Evolutionary conservation across 2,113 vertebrate species (phyloP).

Genomic region (Dipodomys stephensi): DNA sequence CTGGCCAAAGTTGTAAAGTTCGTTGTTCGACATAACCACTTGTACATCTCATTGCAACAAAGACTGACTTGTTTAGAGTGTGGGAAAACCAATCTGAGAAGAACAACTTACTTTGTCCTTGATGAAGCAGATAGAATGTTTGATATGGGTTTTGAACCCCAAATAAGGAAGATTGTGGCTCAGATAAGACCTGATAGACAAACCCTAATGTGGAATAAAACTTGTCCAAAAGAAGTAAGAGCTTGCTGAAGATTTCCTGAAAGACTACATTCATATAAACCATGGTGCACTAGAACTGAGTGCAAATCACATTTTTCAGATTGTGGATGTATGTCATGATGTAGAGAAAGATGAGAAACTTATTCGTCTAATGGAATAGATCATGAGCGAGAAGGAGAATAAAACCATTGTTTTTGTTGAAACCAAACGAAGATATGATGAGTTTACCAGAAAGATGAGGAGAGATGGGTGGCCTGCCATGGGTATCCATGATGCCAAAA

Average conservation of each 20-base stretch:
- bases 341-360: slow-evolving; percentile 98
- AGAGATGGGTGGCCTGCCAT: slow-evolving; percentile 99
- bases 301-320: slow-evolving; percentile 96
- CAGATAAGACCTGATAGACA: slow-evolving; percentile 98
- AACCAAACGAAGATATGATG: slow-evolving; percentile 97
- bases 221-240: slow-evolving; percentile 98
- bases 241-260: slow-evolving; percentile 96
- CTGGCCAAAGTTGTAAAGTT: too few relatives aligned
- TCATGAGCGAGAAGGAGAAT: slow-evolving; percentile 99
- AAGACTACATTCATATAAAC: slow-evolving; percentile 97
- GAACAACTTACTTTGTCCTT: slow-evolving; percentile 96
- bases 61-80: slow-evolving; percentile 97
- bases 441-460: slow-evolving; percentile 96
- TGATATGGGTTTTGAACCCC: slow-evolving; percentile 98
- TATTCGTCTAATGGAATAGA: slow-evolving; percentile 96
- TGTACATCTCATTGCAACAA: slow-evolving; percentile 76
- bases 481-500: slow-evolving; percentile 99
- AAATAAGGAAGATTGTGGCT: slow-evolving; percentile 97
- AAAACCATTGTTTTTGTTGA: slow-evolving; percentile 98
- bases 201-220: slow-evolving; percentile 97
- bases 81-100: slow-evolving; percentile 96
- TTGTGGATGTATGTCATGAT: slow-evolving; percentile 87
- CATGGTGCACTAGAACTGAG: slow-evolving; percentile 95
- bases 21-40: too few relatives aligned
- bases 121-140: slow-evolving; percentile 98